Conservation (phyloP, 2,888 invertebrate species). For the Bellardia pandia region DNA sequence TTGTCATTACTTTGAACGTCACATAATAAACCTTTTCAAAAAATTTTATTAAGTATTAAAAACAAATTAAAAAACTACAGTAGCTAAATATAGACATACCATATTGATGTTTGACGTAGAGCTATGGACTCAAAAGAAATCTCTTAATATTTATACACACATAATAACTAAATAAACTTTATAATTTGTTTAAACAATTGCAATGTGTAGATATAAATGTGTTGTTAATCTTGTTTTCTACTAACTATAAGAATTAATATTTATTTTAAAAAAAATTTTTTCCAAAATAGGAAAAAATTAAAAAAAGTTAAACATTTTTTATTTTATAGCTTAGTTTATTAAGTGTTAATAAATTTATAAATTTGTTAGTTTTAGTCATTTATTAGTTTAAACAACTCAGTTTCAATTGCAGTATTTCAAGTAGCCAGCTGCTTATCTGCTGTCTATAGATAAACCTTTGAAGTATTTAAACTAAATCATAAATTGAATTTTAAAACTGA, state of each 20-base stretch:
- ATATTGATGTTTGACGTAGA: background rate
- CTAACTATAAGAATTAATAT: too few relatives aligned
- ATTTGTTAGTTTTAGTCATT: too few relatives aligned
- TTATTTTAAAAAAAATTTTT: too few relatives aligned
- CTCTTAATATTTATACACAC: background rate
- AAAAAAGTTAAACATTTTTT: too few relatives aligned
- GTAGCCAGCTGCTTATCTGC: background rate
- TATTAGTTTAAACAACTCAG: background rate
- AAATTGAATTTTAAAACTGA: background rate
- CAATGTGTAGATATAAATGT: too few relatives aligned
- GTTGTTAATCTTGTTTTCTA: too few relatives aligned
- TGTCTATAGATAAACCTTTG: background rate
- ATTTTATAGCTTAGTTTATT: too few relatives aligned
- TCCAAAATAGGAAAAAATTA: too few relatives aligned
- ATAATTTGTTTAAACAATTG: background rate
- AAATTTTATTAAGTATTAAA: background rate
- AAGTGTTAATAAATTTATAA: too few relatives aligned
- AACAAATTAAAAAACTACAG: background rate
- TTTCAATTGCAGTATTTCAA: background rate
- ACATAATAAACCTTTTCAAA: conserved; percentile 40
- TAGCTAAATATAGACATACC: background rate
- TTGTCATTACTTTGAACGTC: conserved; percentile 3
- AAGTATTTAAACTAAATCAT: background rate
- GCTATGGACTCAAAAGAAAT: background rate
- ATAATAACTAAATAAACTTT: too few relatives aligned